phyloP scores from a whole-genome alignment of 1,140 invertebrate genomes.

The Battus philenor region DNA sequence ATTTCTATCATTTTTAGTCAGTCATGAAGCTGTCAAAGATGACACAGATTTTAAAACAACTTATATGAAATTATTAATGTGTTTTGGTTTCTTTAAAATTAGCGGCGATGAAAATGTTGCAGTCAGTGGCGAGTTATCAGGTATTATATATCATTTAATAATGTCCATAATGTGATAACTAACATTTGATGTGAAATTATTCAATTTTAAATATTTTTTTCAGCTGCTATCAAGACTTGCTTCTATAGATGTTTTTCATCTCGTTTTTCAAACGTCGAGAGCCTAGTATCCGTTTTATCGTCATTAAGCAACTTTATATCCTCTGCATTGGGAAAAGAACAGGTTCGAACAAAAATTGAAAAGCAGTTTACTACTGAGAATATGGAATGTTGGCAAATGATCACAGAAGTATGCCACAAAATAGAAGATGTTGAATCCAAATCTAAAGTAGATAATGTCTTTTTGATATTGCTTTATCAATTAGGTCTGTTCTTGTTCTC shows the following conservation, averaged over 20 bases:
- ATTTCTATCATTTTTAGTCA: slow-evolving; percentile 80
- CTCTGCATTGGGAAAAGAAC: slow-evolving; percentile 66
- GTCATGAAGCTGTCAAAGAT: slow-evolving; percentile 76
- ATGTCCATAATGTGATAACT: slow-evolving; percentile 6
- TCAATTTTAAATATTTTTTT: no score
- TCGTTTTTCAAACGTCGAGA: slow-evolving; percentile 78
- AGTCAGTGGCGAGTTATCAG: slow-evolving; percentile 76
- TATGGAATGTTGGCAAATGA: slow-evolving; percentile 78
- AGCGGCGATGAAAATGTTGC: slow-evolving; percentile 66
- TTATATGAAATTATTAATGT: slow-evolving; percentile 80
- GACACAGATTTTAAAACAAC: slow-evolving; percentile 81
- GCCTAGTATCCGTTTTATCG: slow-evolving; percentile 76
- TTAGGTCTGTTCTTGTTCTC: slow-evolving; percentile 84
- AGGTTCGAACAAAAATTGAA: slow-evolving; percentile 59
- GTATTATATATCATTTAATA: slow-evolving; percentile 41
- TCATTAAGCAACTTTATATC: slow-evolving; percentile 76
- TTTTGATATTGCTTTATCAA: slow-evolving; percentile 81
- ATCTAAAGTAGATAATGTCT: slow-evolving; percentile 75
- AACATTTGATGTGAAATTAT: no score
- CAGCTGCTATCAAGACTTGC: slow-evolving; percentile 76
- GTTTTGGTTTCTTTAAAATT: slow-evolving; percentile 79
- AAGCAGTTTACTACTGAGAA: slow-evolving; percentile 76
- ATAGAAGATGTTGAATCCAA: slow-evolving; percentile 58
- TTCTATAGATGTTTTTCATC: slow-evolving; percentile 81
- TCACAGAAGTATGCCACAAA: slow-evolving; percentile 70